Base-by-base conservation (phyloP, 2,113 vertebrate species). In the Alethe diademata region DNA sequence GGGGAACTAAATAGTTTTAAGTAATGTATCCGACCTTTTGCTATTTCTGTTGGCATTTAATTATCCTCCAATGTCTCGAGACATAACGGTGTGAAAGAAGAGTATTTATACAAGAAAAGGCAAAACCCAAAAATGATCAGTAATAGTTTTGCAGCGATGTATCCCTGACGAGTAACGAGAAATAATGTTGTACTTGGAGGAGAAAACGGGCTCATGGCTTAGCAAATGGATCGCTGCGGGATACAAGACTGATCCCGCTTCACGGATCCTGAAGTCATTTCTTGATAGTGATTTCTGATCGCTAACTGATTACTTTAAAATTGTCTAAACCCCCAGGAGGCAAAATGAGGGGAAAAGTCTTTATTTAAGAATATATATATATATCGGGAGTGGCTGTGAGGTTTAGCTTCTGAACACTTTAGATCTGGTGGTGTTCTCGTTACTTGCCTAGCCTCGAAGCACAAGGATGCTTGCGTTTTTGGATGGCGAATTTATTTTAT, bases 391-490 rank as follows among this genome's bases (percentile, higher is more conserved):
- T 13, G 45, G 3, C 9, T 56, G 48, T 35, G 80, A 74, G 13
- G 10, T 72, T 71, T 43, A 51, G 36, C 40, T 43, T 35, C 56
- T 45, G 51, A 11, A 84, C 78, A 35, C 8, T 57, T n/a, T 23
- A 9, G 15, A 9, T 88, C 31, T 51, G 14, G 23, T 11, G 19
- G 7, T 16, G 79, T 23, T 22, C 17, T 42, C 18, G 6, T 24
- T 16, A 11, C 48, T 64, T 20, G 43, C 51, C 35, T 47, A 89
- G 20, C 42, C 42, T 58, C 8, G 15, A 17, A 73, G 26, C 35
- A 8, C 14, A 4, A 36, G 9, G 11, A 11, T 22, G 7, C 53
- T 57, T 31, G 70, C 6, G 0, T 0, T 78, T 60, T 36, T 18
- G 25, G 48, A 5, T 6, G 61, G 56, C 2, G 17, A 40, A 22